phyloP scores from a whole-genome alignment of 2,797 vertebrate genomes.

The Dermochelys coriacea region DNA sequence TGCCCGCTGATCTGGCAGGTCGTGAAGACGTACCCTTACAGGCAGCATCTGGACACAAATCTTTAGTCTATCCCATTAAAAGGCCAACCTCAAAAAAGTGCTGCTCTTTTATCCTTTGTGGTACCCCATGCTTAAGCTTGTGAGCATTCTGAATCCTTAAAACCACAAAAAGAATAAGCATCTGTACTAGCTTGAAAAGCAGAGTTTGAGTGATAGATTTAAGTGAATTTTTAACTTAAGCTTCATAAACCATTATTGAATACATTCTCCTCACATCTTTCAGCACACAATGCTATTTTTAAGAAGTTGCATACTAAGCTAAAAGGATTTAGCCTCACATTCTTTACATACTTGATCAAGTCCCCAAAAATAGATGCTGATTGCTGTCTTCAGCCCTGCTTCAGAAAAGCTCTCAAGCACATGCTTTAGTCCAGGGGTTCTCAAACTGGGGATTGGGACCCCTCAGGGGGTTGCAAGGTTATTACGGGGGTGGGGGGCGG shows the following conservation, averaged over 20 bases:
- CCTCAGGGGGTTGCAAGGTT: too few relatives aligned
- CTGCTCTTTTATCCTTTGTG: not conserved
- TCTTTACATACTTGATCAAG: not conserved
- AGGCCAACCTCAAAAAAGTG: not conserved
- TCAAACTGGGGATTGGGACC: too few relatives aligned
- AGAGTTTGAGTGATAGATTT: not conserved
- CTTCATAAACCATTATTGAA: not conserved
- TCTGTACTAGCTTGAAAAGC: not conserved
- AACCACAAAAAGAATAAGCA: not conserved
- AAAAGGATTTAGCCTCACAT: not conserved
- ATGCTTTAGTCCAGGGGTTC: not conserved
- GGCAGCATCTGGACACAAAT: fast-evolving
- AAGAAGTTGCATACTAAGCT: not conserved
- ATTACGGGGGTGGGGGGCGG: too few relatives aligned
- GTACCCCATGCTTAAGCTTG: not conserved
- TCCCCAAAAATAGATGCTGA: not conserved
- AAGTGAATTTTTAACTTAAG: not conserved
- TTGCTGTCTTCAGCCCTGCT: not conserved
- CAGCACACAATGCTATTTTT: not conserved
- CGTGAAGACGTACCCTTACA: fast-evolving
- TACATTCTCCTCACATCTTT: not conserved
- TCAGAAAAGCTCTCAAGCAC: not conserved
- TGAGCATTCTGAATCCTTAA: not conserved
- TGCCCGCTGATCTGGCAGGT: too few relatives aligned
- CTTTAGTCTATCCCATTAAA: not conserved